Conservation (phyloP, 2,797 vertebrate species). For the Paguma larvata region DNA sequence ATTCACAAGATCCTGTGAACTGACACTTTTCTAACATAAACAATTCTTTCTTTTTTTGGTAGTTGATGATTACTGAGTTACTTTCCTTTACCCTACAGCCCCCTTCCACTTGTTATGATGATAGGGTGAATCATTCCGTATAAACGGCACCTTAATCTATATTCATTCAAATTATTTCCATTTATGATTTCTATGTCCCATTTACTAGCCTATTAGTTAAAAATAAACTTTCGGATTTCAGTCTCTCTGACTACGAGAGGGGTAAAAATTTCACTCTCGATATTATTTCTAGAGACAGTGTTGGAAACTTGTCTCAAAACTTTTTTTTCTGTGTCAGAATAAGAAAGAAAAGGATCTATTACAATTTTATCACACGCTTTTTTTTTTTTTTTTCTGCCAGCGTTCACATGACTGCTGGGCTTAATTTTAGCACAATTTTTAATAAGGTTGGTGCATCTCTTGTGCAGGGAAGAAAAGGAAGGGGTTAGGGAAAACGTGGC, state of each 20-base stretch:
- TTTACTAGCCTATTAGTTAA: constrained; percentile 54
- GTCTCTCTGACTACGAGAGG: constrained; percentile 8
- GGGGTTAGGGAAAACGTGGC: background rate
- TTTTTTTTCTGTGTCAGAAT: background rate
- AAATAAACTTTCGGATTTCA: constrained; percentile 65
- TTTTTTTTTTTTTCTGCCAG: background rate
- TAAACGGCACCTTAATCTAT: constrained; percentile 45
- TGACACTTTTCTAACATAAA: constrained; percentile 63
- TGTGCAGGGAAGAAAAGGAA: background rate
- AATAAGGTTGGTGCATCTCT: background rate
- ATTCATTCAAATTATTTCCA: background rate
- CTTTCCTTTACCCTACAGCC: constrained; percentile 26
- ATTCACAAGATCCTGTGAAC: constrained; percentile 1
- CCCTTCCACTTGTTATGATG: background rate
- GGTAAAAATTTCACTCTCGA: constrained; percentile 52
- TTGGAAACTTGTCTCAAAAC: constrained; percentile 45
- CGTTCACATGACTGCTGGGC: background rate
- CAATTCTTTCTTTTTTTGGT: constrained; percentile 11
- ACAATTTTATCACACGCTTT: background rate
- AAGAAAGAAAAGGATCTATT: background rate
- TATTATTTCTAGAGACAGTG: constrained; percentile 29
- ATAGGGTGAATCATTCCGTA: constrained; percentile 41
- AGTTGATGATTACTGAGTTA: constrained; percentile 72
- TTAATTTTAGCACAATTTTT: constrained; percentile 58
- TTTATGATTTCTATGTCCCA: constrained; percentile 65